These are phyloP conservation scores for Tachina fera DNA, from an alignment of 2,888 invertebrate genomes.

Conservation along the genomic window DNA sequence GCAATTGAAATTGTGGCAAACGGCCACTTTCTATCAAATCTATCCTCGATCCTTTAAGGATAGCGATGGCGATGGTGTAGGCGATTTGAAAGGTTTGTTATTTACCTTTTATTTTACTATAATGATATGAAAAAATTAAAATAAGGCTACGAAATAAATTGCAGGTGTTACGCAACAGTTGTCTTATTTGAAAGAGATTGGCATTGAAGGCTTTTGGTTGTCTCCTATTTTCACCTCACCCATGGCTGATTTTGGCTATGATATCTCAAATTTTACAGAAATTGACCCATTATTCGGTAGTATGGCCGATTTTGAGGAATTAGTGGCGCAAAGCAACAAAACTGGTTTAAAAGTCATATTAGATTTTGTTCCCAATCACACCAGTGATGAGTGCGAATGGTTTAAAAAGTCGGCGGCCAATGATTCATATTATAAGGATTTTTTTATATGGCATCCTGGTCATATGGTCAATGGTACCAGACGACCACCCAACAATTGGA, in stretches of 20 bases:
- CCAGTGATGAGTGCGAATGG: slow-evolving; percentile 91
- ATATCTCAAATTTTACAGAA: slow-evolving; percentile 87
- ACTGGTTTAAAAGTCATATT: slow-evolving; percentile 83
- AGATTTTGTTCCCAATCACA: slow-evolving; percentile 85
- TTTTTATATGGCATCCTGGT: slow-evolving; percentile 88
- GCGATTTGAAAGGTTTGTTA: slow-evolving; percentile 89
- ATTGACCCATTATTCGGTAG: slow-evolving; percentile 89
- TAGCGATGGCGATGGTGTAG: slow-evolving; percentile 91
- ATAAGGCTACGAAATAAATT: background rate
- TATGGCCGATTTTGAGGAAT: slow-evolving; percentile 87
- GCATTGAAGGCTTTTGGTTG: slow-evolving; percentile 88
- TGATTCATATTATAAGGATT: slow-evolving; percentile 87
- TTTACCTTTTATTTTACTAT: background rate
- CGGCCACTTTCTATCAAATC: slow-evolving; percentile 92
- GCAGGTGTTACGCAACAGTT: slow-evolving; percentile 86
- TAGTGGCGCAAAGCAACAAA: slow-evolving; percentile 84
- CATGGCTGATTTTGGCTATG: slow-evolving; percentile 91
- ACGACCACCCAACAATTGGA: slow-evolving; percentile 84
- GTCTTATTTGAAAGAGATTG: slow-evolving; percentile 87
- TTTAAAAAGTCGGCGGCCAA: slow-evolving; percentile 88
- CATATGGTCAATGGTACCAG: slow-evolving; percentile 78
- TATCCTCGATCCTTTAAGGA: slow-evolving; percentile 94
- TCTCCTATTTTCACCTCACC: slow-evolving; percentile 90
- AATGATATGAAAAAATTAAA: background rate
- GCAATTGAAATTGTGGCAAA: slow-evolving; percentile 89